Conservation (phyloP, 2,113 vertebrate genomes). For the Ramphastos sulfuratus region DNA sequence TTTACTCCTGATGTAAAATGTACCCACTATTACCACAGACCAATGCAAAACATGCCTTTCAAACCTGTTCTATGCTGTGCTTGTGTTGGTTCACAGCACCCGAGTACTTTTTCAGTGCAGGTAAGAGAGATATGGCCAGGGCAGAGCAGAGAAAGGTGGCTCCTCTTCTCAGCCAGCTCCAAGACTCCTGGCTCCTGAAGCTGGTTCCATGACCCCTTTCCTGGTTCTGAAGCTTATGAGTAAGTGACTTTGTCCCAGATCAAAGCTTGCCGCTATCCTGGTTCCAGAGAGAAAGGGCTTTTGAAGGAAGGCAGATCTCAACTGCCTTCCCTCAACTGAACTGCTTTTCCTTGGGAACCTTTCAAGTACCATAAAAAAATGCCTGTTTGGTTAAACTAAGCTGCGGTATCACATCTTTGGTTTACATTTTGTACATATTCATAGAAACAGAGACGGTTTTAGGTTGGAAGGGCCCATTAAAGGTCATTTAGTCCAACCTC, state of each 20-base stretch:
- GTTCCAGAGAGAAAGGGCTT: neutral
- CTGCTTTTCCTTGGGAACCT: too few relatives aligned
- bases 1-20: neutral
- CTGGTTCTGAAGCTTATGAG: neutral
- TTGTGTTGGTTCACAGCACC: neutral
- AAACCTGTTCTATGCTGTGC: neutral
- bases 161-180: too few relatives aligned
- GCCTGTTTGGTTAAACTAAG: too few relatives aligned
- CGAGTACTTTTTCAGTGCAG: fast-evolving
- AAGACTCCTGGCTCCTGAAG: too few relatives aligned
- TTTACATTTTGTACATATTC: too few relatives aligned
- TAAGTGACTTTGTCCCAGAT: neutral
- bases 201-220: too few relatives aligned
- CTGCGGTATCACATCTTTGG: too few relatives aligned
- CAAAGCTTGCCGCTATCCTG: neutral
- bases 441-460: too few relatives aligned
- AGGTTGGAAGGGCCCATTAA: neutral
- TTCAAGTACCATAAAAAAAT: too few relatives aligned
- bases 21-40: neutral
- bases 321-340: neutral
- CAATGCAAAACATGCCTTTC: neutral
- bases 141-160: too few relatives aligned
- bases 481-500: neutral
- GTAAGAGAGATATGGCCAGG: too few relatives aligned
- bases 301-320: neutral